Base-by-base conservation (phyloP, 2,113 vertebrate genomes). In the Oenanthe melanoleuca region DNA sequence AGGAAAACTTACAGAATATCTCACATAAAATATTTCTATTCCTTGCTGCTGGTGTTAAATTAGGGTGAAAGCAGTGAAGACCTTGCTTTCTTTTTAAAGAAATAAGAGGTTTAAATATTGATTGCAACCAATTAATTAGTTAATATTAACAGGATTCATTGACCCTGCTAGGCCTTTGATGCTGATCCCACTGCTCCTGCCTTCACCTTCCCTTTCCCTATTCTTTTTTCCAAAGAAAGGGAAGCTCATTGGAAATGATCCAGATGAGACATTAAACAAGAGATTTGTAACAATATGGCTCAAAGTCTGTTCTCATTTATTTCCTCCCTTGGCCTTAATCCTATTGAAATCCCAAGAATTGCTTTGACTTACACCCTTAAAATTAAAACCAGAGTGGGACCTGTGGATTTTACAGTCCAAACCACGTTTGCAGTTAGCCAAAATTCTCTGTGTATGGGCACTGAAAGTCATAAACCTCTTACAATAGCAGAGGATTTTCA, bases 321-420 rank as follows among this genome's bases (percentile, higher is more conserved):
- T 69, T 79, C 45, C 70, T 69, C 65, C 45, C 37, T 79, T 65
- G 81, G 84, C 73, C 86, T 87, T 79, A 81, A 70, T 79, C 40
- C n/a, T 21, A 55, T 2, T 56, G n/a, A 97, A 87, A 84, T 82
- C 53, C 40, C 42, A 61, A 92, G 37, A 94, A 89, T 2, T 82
- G 38, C 50, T 85, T 69, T 55, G 49, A 69, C 70, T 82, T 87
- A 89, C 80, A 87, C 37, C 45, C 65, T 42, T 42, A 53, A 92
- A 92, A 94, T 82, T 75, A 75, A 94, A 92, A 77, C 24, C 80
- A 96, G 80, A 89, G 65, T 33, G 25, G 75, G 40, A 88, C 31
- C 73, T 77, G 65, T 53, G 25, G 18, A 75, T 91, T 89, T 79
- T 42, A 50, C 19, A 29, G 29, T 55, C 11, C 14, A 70, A 90